phyloP scores from a whole-genome alignment of 2,113 vertebrate species.

The Pungitius pungitius region DNA sequence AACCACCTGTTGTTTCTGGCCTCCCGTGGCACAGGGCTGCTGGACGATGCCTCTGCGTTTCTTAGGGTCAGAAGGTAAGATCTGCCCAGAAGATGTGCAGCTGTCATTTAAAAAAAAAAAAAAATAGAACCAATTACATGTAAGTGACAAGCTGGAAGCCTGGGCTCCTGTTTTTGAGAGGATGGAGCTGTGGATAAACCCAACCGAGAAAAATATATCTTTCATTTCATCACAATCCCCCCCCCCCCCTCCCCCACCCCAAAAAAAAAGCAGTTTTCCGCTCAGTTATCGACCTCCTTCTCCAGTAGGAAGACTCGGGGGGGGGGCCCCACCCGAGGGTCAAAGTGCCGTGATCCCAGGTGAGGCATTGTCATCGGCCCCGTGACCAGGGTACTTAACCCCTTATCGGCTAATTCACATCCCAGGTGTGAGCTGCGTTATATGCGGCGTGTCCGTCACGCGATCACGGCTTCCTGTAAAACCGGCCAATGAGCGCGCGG shows the following conservation, averaged over 20 bases:
- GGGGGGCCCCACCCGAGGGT: conserved; percentile 53
- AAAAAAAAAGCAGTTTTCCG: conserved; percentile 39
- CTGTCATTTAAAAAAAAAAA: not conserved
- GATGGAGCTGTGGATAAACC: not conserved
- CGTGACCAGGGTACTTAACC: conserved; percentile 77
- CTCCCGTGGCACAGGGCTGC: not conserved
- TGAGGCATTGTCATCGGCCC: conserved; percentile 78
- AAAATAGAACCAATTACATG: not conserved
- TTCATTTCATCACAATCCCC: not conserved
- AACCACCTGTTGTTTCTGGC: conserved; percentile 35
- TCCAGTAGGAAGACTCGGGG: conserved; percentile 46
- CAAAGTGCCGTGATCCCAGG: conserved; percentile 67
- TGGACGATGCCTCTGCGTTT: not conserved
- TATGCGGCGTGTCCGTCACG: conserved; percentile 76
- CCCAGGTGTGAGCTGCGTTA: conserved; percentile 77
- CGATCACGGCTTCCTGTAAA: conserved; percentile 62
- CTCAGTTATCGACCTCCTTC: conserved; percentile 26
- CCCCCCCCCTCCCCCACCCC: too few relatives aligned
- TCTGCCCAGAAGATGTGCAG: not conserved
- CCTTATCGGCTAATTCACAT: conserved; percentile 76
- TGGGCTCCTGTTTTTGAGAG: not conserved
- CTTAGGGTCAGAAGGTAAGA: not conserved
- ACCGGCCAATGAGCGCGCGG: conserved; percentile 57
- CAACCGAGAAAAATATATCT: not conserved
- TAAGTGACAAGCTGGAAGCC: not conserved